Evolutionary conservation across 2,113 vertebrate genomes (phyloP).

Genomic region (Plotosus lineatus): DNA sequence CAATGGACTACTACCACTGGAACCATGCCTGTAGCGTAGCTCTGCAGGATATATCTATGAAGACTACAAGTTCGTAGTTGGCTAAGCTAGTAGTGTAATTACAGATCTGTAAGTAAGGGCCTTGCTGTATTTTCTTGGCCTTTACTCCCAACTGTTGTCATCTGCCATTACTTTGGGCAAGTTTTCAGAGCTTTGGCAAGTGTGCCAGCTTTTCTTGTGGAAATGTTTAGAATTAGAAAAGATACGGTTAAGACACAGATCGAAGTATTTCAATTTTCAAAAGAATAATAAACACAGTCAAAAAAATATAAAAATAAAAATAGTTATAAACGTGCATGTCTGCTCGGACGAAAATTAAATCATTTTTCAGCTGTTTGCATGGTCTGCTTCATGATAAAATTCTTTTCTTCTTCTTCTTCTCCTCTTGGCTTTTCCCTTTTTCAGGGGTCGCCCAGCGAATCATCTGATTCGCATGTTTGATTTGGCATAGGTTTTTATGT

Average conservation of each 20-base stretch:
- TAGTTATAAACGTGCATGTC: not conserved
- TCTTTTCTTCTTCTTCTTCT: no score
- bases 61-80: slow-evolving; percentile 2
- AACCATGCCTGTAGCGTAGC: not conserved
- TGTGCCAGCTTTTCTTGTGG: not conserved
- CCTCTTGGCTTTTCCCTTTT: no score
- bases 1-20: not conserved
- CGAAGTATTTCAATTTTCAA: not conserved
- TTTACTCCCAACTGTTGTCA: slow-evolving; percentile 3
- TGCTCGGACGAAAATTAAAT: not conserved
- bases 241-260: not conserved
- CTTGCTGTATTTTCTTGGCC: not conserved
- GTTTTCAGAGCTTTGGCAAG: not conserved
- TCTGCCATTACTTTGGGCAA: slow-evolving; percentile 7
- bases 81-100: not conserved
- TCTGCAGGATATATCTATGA: not conserved
- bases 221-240: not conserved
- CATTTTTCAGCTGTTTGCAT: not conserved
- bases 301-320: not conserved
- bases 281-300: not conserved
- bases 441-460: no score
- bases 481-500: no score
- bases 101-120: no score
- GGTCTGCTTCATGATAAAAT: not conserved
- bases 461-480: no score